Conservation (phyloP, 1,140 invertebrate genomes). For the Zaprionus tsacasi region DNA sequence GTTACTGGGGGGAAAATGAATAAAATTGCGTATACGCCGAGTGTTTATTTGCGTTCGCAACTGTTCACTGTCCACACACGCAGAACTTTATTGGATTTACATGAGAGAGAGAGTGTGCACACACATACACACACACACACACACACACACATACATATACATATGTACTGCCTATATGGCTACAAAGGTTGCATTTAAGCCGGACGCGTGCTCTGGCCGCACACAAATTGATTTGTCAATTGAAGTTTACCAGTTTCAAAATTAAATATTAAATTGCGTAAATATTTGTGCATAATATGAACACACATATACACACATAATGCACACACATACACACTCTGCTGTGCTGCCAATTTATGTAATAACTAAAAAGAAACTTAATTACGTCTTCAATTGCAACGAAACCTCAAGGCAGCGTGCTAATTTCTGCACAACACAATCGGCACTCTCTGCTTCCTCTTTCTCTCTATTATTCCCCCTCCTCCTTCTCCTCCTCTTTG, state of each 20-base stretch:
- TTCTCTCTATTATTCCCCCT: background rate
- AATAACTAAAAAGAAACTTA: background rate
- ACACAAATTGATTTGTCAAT: conserved; percentile 7
- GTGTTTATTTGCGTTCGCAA: conserved; percentile 3
- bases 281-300: background rate
- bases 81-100: conserved; percentile 1
- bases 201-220: background rate
- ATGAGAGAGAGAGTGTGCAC: background rate
- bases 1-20: background rate
- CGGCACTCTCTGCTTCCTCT: background rate
- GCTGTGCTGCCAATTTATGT: background rate
- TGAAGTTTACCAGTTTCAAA: conserved; percentile 1
- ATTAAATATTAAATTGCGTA: background rate
- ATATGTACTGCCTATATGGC: background rate
- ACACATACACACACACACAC: background rate
- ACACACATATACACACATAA: background rate
- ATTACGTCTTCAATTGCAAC: background rate
- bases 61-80: background rate
- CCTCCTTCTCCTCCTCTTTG: background rate
- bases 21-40: background rate
- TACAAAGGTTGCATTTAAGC: background rate
- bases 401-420: background rate
- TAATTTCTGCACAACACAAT: conserved; percentile 6
- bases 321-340: background rate
- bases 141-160: background rate